Evolutionary conservation across 1,140 invertebrate species (phyloP).

Genomic region (Brachionus asplanchnoidis): DNA sequence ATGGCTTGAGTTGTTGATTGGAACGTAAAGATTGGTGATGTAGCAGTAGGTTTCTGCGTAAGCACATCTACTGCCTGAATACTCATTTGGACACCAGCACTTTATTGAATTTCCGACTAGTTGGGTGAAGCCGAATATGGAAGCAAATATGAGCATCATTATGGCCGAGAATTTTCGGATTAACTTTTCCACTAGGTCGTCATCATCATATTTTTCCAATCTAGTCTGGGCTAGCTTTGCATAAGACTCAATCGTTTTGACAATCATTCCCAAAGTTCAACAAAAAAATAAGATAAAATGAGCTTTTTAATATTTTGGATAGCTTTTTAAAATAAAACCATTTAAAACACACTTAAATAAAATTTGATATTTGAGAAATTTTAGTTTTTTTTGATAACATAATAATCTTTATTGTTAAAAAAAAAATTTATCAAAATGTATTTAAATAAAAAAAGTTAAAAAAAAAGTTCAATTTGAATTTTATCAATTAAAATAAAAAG

Average conservation of each 20-base stretch:
- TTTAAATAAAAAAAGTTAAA: too few species aligned
- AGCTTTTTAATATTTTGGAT: not conserved
- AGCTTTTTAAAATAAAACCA: too few species aligned
- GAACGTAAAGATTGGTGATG: slow-evolving; percentile 28
- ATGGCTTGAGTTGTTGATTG: not conserved
- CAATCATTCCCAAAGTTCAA: not conserved
- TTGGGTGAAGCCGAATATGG: not conserved
- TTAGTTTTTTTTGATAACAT: not conserved
- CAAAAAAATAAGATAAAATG: not conserved
- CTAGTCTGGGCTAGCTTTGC: not conserved
- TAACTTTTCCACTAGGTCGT: not conserved
- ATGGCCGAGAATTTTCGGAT: slow-evolving; percentile 10
- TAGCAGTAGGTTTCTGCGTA: slow-evolving; percentile 11
- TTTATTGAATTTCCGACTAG: not conserved
- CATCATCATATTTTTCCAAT: slow-evolving; percentile 24
- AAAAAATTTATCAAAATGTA: too few species aligned
- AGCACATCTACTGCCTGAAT: not conserved
- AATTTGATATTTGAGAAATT: too few species aligned
- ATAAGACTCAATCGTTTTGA: not conserved
- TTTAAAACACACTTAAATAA: too few species aligned
- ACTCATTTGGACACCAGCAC: slow-evolving; percentile 35
- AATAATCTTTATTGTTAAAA: not conserved
- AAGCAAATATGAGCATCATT: not conserved
- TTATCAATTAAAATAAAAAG: too few species aligned
- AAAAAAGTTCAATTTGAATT: too few species aligned